These are phyloP conservation scores for Xenus cinereus DNA, from an alignment of 2,113 vertebrate species.

Conservation along the genomic window DNA sequence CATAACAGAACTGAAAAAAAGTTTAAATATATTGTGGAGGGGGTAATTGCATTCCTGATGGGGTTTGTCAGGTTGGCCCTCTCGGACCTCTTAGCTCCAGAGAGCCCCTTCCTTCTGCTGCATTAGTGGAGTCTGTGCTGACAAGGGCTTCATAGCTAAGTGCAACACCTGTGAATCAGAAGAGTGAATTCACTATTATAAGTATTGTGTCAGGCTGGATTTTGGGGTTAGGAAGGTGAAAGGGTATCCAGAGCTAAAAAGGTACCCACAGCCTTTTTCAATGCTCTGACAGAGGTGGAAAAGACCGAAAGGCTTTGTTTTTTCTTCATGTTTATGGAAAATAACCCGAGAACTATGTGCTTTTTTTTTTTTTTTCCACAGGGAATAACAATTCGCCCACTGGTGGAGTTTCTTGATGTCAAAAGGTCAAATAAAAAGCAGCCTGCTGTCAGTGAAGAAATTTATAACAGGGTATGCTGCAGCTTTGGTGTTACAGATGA, in stretches of 20 bases:
- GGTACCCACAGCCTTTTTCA: background rate
- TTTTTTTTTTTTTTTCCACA: slow-evolving; percentile 33
- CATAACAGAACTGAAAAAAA: background rate
- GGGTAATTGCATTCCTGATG: background rate
- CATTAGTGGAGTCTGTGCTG: background rate
- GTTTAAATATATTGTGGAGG: background rate
- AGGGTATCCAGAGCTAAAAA: background rate
- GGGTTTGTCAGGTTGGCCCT: background rate
- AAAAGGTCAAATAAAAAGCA: slow-evolving; percentile 90
- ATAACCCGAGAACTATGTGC: background rate
- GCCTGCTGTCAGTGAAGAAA: slow-evolving; percentile 89
- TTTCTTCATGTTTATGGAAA: background rate
- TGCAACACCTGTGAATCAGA: background rate
- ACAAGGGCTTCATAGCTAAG: background rate
- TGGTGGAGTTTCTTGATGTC: slow-evolving; percentile 92
- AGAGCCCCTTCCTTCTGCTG: background rate
- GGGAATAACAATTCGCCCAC: slow-evolving; percentile 95
- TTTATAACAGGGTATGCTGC: slow-evolving; percentile 87
- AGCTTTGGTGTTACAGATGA: background rate
- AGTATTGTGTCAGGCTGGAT: background rate
- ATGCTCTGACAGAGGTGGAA: background rate
- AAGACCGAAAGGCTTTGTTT: background rate
- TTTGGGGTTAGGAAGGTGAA: background rate
- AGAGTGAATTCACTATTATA: background rate
- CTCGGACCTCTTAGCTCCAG: background rate